These are phyloP conservation scores for Blera fallax DNA, from an alignment of 2,888 invertebrate genomes.

Conservation along the genomic window DNA sequence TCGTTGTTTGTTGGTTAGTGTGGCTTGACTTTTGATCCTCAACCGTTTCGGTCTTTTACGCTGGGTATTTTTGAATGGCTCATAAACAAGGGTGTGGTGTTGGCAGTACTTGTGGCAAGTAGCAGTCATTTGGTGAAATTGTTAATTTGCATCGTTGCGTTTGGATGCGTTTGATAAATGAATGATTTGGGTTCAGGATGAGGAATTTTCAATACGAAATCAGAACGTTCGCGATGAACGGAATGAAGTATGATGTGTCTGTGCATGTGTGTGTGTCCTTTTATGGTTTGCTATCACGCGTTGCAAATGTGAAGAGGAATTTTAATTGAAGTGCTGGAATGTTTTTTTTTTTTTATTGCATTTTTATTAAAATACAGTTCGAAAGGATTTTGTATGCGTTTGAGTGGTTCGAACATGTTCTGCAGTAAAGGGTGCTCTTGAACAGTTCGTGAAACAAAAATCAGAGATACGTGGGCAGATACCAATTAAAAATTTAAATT, in stretches of 20 bases:
- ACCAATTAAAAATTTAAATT: not conserved
- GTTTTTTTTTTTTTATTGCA: not conserved
- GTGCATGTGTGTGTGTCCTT: not conserved
- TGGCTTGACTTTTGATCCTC: conserved; percentile 38
- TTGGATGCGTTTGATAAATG: conserved; percentile 45
- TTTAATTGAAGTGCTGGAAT: conserved; percentile 47
- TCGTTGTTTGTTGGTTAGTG: conserved; percentile 33
- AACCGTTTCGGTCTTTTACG: not conserved
- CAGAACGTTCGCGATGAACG: not conserved
- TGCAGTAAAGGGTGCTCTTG: not conserved
- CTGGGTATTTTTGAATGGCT: not conserved
- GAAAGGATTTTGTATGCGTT: not conserved
- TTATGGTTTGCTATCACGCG: conserved; percentile 12
- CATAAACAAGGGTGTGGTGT: not conserved
- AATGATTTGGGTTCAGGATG: not conserved
- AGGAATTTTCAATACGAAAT: not conserved
- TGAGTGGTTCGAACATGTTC: not conserved
- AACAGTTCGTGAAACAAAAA: not conserved
- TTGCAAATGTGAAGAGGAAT: conserved; percentile 34
- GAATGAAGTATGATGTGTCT: not conserved
- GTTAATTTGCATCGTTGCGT: conserved; percentile 61
- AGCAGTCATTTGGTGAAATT: conserved; percentile 57
- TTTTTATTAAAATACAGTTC: not conserved
- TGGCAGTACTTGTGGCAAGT: conserved; percentile 34
- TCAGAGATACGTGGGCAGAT: not conserved